Evolutionary conservation across 1,140 invertebrate genomes (phyloP).

Genomic region (Drosophila kepulauana): DNA sequence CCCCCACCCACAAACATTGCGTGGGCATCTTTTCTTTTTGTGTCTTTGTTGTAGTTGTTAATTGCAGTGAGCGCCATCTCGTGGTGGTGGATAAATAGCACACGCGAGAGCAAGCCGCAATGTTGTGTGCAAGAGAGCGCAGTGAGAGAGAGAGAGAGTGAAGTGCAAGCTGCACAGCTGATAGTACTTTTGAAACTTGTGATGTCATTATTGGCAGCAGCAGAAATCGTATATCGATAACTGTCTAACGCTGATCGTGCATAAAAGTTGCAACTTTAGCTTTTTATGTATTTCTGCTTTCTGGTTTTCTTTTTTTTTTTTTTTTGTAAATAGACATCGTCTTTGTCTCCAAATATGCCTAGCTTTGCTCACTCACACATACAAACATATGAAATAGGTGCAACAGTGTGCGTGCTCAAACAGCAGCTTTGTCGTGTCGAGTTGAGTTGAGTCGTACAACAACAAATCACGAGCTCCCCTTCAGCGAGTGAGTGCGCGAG

Average conservation of each 20-base stretch:
- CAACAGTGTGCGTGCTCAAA: slow-evolving; percentile 16
- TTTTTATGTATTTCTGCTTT: not conserved
- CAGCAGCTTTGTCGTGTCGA: slow-evolving; percentile 19
- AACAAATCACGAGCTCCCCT: slow-evolving; percentile 50
- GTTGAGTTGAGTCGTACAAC: slow-evolving; percentile 16
- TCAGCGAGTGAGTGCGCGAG: slow-evolving; percentile 31
- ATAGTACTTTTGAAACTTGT: not conserved
- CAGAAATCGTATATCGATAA: slow-evolving; percentile 32
- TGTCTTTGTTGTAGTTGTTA: slow-evolving; percentile 4
- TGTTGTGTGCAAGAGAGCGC: not conserved
- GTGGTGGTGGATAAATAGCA: slow-evolving; percentile 29
- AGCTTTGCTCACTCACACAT: slow-evolving; percentile 29
- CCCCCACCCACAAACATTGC: slow-evolving; percentile 38
- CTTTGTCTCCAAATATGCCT: slow-evolving; percentile 22
- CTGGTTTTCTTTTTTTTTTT: not conserved
- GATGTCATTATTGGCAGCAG: slow-evolving; percentile 15
- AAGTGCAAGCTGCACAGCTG: slow-evolving; percentile 19
- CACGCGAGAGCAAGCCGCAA: slow-evolving; percentile 17
- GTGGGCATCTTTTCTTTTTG: slow-evolving; percentile 40
- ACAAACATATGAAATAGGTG: not conserved
- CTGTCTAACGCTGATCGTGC: slow-evolving; percentile 30
- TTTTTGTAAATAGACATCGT: not conserved
- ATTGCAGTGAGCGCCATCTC: slow-evolving; percentile 19
- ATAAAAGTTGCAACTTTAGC: slow-evolving; percentile 6
- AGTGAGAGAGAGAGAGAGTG: not conserved